Conservation (phyloP, 2,888 invertebrate species). For the Spilosoma lubricipeda region DNA sequence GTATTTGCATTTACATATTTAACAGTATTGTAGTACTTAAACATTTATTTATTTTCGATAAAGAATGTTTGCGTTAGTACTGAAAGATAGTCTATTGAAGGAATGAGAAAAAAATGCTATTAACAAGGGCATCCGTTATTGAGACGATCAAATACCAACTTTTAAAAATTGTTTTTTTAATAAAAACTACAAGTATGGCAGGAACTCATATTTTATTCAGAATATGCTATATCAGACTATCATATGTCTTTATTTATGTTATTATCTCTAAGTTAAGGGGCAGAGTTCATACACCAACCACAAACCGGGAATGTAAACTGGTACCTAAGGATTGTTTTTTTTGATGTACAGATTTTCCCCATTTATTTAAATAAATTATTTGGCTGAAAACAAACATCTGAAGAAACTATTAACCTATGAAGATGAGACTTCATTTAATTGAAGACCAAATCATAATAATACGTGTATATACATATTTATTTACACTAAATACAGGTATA, state of each 20-base stretch:
- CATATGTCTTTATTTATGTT: neutral
- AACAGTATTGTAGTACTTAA: neutral
- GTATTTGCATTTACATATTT: neutral
- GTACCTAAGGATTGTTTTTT: too few species aligned
- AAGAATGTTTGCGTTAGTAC: neutral
- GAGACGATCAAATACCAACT: neutral
- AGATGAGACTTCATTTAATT: too few species aligned
- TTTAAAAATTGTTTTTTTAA: neutral
- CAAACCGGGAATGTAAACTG: too few species aligned
- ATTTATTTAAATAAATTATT: too few species aligned
- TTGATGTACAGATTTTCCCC: too few species aligned
- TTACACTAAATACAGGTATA: too few species aligned
- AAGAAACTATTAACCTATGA: too few species aligned
- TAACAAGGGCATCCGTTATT: neutral
- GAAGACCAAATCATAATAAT: too few species aligned
- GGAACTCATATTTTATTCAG: neutral
- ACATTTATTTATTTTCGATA: neutral
- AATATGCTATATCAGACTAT: neutral
- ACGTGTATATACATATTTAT: too few species aligned
- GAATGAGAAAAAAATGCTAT: neutral
- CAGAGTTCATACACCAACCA: neutral
- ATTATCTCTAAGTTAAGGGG: neutral
- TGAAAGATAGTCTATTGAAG: too few species aligned
- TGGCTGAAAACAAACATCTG: too few species aligned
- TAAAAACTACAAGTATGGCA: too few species aligned